Evolutionary conservation across 1,140 invertebrate genomes (phyloP).

Genomic region (Palaemon carinicauda): DNA sequence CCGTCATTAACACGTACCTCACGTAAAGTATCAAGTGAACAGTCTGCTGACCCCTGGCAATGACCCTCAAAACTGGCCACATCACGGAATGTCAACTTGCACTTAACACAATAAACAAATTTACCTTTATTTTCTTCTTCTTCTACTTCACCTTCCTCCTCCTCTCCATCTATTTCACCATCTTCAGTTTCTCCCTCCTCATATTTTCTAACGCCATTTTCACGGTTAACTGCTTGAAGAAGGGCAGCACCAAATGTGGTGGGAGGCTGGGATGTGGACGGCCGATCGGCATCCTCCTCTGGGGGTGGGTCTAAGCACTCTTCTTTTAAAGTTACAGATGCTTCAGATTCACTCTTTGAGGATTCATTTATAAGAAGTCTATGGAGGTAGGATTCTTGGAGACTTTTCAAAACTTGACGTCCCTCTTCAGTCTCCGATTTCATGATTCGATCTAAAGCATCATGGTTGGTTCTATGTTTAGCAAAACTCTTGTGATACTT

Average conservation of each 20-base stretch:
- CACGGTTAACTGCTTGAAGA: conserved; percentile 39
- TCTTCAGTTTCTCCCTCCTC: conserved; percentile 57
- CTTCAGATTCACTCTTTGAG: conserved; percentile 48
- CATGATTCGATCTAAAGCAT: conserved; percentile 66
- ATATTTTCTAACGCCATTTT: conserved; percentile 55
- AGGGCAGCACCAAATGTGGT: conserved; percentile 35
- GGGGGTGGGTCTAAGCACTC: conserved; percentile 26
- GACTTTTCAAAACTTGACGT: not conserved
- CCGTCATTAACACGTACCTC: conserved; percentile 55
- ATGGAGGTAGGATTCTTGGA: conserved; percentile 55
- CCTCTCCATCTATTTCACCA: conserved; percentile 38
- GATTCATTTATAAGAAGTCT: conserved; percentile 49
- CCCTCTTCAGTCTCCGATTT: conserved; percentile 54
- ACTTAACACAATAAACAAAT: conserved; percentile 58
- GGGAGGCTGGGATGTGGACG: conserved; percentile 49
- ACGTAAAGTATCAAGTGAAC: conserved; percentile 52
- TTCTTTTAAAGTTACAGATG: conserved; percentile 44
- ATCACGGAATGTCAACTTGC: conserved; percentile 59
- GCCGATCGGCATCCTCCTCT: conserved; percentile 35
- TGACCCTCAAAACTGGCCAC: conserved; percentile 55
- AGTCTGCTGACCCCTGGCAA: conserved; percentile 53
- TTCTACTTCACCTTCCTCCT: conserved; percentile 46
- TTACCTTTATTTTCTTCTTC: conserved; percentile 54
- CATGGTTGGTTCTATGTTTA: conserved; percentile 86
- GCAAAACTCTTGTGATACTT: conserved; percentile 88